Base-by-base conservation (phyloP, 2,888 invertebrate genomes). In the Campoletis raptor region DNA sequence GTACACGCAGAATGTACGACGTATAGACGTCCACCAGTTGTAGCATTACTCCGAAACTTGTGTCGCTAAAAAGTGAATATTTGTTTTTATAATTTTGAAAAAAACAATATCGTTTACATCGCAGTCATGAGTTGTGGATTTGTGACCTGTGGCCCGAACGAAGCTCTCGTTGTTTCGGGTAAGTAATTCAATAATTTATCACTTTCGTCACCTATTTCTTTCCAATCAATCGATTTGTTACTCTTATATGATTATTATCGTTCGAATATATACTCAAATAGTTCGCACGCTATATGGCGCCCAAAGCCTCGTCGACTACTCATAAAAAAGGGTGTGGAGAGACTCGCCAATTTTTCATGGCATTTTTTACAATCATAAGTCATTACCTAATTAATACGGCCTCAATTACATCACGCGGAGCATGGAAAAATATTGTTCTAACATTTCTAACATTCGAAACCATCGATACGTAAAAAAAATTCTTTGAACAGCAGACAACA, bases 101-200 rank as follows among this genome's bases (percentile, higher is more conserved):
- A 52, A 61, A 12, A 48, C 10, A 10, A 81, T 72, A 79, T 87
- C 70, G 54, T 76, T 76, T 37, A 30, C 18, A 40, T 37, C 45
- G 40, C 79, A 89, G 90, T 77, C 78, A 97, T 97, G 97, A 96
- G 96, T 92, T 97, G 98, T 97, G 98, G 98, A 92, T 98, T 98
- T 94, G 98, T 98, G 79, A 98, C 98, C 87, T 98, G 98, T 94
- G 98, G 98, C 70, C 98, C 98, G 42, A 99, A 99, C 94, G 98
- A 98, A 95, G 98, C 98, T 69, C 96, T 99, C 70, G 98, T 99
- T 57, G 98, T 99, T 90, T 98, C 98, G 95, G 98, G 98, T 98
- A 95, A 95, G 81, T 74, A 40, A 74, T 84, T 73, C 4, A 67
- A 24, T 2, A 48, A 66, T 37, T 9, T 70, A 2, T 48, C 30